Evolutionary conservation across 1,140 invertebrate genomes (phyloP).

Genomic region (Drosophila kanapiae): DNA sequence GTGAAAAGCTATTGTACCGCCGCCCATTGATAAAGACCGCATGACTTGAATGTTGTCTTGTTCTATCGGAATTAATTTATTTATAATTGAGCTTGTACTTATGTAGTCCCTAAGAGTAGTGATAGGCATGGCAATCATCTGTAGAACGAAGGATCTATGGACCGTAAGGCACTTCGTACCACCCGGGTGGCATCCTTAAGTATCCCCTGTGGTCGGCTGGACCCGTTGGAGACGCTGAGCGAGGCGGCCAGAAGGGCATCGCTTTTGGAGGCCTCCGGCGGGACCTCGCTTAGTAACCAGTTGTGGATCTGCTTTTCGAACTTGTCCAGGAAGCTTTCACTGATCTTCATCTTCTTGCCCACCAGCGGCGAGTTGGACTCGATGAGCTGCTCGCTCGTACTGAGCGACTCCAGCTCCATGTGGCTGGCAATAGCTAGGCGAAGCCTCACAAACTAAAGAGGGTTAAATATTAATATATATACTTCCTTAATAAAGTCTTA

Average conservation of each 20-base stretch:
- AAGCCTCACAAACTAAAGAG: conserved; percentile 61
- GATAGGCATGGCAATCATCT: conserved; percentile 17
- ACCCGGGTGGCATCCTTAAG: conserved; percentile 57
- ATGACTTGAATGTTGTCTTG: conserved; percentile 4
- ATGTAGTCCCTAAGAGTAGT: conserved; percentile 15
- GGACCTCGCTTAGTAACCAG: conserved; percentile 64
- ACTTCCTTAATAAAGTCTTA: accelerated
- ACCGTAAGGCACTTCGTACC: conserved; percentile 50
- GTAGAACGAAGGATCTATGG: conserved; percentile 29
- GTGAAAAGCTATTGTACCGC: not conserved
- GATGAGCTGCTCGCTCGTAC: conserved; percentile 34
- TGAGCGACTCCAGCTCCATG: conserved; percentile 32
- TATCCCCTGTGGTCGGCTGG: conserved; percentile 43
- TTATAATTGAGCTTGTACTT: conserved; percentile 53
- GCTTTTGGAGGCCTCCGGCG: not conserved
- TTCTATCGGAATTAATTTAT: conserved; percentile 54
- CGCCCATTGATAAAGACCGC: not conserved
- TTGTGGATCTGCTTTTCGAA: conserved; percentile 68
- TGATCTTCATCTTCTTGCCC: conserved; percentile 66
- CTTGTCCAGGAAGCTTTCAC: conserved; percentile 67
- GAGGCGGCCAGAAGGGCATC: conserved; percentile 54
- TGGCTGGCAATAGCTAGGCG: conserved; percentile 52
- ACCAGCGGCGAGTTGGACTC: conserved; percentile 49
- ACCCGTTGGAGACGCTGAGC: conserved; percentile 59
- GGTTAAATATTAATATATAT: too few species aligned